Evolutionary conservation across 2,888 invertebrate species (phyloP), one percentile per base, ranked within the genome.

Genomic region (Isoperla grammatica): DNA sequence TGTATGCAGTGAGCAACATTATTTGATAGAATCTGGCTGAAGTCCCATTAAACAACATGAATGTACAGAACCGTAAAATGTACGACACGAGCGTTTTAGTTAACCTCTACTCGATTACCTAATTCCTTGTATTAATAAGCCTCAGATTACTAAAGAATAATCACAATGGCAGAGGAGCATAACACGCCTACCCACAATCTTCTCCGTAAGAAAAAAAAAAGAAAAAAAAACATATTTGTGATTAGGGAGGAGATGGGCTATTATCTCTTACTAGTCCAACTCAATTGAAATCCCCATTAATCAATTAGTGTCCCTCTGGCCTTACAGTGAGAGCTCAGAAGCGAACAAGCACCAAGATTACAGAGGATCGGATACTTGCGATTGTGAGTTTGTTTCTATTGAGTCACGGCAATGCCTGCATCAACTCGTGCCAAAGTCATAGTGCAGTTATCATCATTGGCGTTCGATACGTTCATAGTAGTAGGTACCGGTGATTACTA

Each of bases 61-160:
- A n/a, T n/a, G n/a, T n/a, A n/a, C n/a, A n/a, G n/a, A n/a, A n/a
- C n/a, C n/a, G n/a, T n/a, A n/a, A n/a, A n/a, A n/a, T n/a, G n/a
- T n/a, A n/a, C n/a, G n/a, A n/a, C n/a, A n/a, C n/a, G n/a, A n/a
- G n/a, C n/a, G n/a, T n/a, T n/a, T n/a, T n/a, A n/a, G n/a, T n/a
- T n/a, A n/a, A n/a, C n/a, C n/a, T n/a, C n/a, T n/a, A n/a, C n/a
- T n/a, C n/a, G n/a, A n/a, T n/a, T n/a, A n/a, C n/a, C n/a, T n/a
- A n/a, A n/a, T n/a, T n/a, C n/a, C n/a, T 29, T 6, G 29, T 29
- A 6, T 29, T 29, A 4, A 15, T 60, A 67, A 71, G 74, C 74
- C 74, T 74, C 74, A 74, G 74, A 74, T 74, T 74, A 74, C 74
- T 74, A 74, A 74, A 74, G 74, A 72, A 69, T 73, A 71, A 67